Evolutionary conservation across 2,888 invertebrate species (phyloP), one percentile per base, ranked within the genome.

Genomic region (Mechanitis mazaeus): DNA sequence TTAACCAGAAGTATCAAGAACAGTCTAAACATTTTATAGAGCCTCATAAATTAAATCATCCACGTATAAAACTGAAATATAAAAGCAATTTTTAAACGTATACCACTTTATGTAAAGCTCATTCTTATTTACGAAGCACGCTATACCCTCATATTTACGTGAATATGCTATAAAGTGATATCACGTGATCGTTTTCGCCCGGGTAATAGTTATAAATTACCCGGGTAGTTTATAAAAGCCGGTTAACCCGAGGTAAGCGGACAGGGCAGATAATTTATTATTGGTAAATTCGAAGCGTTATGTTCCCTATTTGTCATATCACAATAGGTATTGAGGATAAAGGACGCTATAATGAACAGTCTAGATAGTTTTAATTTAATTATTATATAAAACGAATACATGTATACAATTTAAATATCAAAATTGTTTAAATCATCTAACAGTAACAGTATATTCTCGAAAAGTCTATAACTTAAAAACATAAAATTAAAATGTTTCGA

Each of bases 131-230:
- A 62, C 59, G 56, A 56, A 47, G 47, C 58, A 79, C 82, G 75
- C 71, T 76, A 20, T 20, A 75, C 74, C 77, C 81, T 86, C 87
- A 87, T 87, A 88, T 89, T 88, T 87, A 88, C 76, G 71, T 79
- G 87, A 88, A 87, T 87, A 87, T 79, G 85, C 87, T 83, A 88
- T 88, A 88, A 88, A 88, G 87, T 88, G 87, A 89, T 88, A 88
- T 87, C 87, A 86, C 87, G 84, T 88, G 89, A 89, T 87, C 88
- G 88, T 82, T 85, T 84, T 82, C 84, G 80, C 77, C 78, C 79
- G 85, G 86, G 87, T 89, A 88, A 88, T 89, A 88, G 89, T 90
- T 90, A 90, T 90, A 90, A 89, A 90, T 87, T 90, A 90, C 86
- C 78, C 74, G 83, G 86, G 85, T 88, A 88, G 87, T 90, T 90